phyloP scores from a whole-genome alignment of 2,797 vertebrate species.

The Scyliorhinus canicula region DNA sequence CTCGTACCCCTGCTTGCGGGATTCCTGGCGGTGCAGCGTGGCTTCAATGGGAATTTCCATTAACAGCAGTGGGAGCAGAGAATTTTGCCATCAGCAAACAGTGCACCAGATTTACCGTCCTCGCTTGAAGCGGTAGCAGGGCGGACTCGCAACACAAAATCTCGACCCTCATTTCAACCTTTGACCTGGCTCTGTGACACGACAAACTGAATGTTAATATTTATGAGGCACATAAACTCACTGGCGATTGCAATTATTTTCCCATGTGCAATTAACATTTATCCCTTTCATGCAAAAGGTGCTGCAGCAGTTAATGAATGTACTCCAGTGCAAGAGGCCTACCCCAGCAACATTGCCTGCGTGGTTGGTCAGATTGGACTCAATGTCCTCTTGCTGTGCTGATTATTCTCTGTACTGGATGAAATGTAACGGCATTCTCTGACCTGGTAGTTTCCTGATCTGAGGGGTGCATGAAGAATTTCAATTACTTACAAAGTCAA shows the following conservation, averaged over 20 bases:
- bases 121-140: too few relatives aligned
- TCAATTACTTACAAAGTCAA: not conserved
- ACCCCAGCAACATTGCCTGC: not conserved
- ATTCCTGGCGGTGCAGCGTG: too few relatives aligned
- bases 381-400: not conserved
- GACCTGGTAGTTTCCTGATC: not conserved
- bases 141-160: too few relatives aligned
- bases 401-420: not conserved
- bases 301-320: not conserved
- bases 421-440: not conserved
- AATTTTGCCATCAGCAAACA: too few relatives aligned
- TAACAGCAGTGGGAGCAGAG: too few relatives aligned
- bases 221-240: not conserved
- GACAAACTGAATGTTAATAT: not conserved
- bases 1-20: too few relatives aligned
- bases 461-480: not conserved
- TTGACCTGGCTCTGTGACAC: not conserved
- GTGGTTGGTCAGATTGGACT: not conserved
- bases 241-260: not conserved
- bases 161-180: not conserved
- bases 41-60: too few relatives aligned
- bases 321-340: not conserved
- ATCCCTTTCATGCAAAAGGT: not conserved
- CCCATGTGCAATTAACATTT: not conserved
- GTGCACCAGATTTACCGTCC: too few relatives aligned